Conservation (phyloP, 1,140 invertebrate genomes). For the Drosophila watanabei region DNA sequence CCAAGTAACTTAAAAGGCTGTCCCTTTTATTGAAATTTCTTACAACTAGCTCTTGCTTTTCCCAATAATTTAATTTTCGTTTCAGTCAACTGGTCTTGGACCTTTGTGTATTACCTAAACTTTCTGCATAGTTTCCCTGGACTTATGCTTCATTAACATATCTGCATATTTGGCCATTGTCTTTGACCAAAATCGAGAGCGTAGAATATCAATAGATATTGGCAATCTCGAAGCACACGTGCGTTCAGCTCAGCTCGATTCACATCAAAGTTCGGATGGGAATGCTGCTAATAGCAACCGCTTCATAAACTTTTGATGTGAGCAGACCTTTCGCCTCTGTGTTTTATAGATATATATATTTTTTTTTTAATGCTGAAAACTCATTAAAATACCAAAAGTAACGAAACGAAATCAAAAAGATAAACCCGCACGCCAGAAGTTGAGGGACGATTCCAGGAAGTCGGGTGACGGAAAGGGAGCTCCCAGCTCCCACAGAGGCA, state of each 20-base stretch:
- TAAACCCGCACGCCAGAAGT: slow-evolving; percentile 64
- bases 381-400: slow-evolving; percentile 77
- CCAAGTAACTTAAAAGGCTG: not conserved
- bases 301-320: slow-evolving; percentile 54
- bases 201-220: slow-evolving; percentile 29
- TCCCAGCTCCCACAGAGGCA: slow-evolving; percentile 65
- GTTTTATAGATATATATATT: not conserved
- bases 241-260: slow-evolving; percentile 20
- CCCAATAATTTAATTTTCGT: slow-evolving; percentile 22
- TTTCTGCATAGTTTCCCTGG: slow-evolving; percentile 23
- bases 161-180: slow-evolving; percentile 44
- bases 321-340: slow-evolving; percentile 52
- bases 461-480: slow-evolving; percentile 46
- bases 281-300: slow-evolving; percentile 74
- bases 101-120: not conserved
- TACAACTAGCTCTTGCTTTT: slow-evolving; percentile 10
- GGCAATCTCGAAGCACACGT: slow-evolving; percentile 45
- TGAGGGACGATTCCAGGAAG: slow-evolving; percentile 63
- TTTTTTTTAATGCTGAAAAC: slow-evolving; percentile 46
- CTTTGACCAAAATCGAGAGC: slow-evolving; percentile 15
- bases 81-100: not conserved
- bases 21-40: not conserved
- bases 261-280: slow-evolving; percentile 60
- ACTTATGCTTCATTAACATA: slow-evolving; percentile 37
- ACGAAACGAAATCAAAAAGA: slow-evolving; percentile 72